Percentiles rank a stretch among this genome's conserved stretches.
Evolutionary conservation across 2,113 vertebrate genomes (phyloP).

Genomic region (Macrotus californicus): DNA sequence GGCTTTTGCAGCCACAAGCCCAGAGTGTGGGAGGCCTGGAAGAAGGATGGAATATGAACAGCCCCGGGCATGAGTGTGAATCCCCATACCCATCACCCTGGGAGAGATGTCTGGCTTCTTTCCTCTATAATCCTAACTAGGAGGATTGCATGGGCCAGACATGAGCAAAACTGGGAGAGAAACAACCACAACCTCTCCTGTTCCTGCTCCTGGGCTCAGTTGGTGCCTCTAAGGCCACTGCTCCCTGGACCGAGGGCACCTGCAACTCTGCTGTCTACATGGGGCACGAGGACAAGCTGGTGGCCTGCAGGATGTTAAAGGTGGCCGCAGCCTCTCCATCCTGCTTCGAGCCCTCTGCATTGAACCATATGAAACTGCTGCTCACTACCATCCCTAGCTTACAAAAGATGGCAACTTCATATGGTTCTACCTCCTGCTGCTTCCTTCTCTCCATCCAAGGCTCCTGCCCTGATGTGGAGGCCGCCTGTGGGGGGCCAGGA

Average conservation of each 20-base stretch:
- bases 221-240: background rate
- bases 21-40: background rate
- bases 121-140: background rate
- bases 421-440: background rate
- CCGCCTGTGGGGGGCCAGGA: background rate
- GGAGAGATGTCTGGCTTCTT: background rate
- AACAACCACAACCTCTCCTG: fast-evolving
- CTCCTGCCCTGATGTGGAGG: background rate
- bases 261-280: fast-evolving
- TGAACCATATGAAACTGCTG: fast-evolving
- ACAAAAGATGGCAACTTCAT: background rate
- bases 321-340: background rate
- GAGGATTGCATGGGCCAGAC: background rate
- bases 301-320: too few relatives aligned
- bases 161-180: background rate
- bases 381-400: background rate
- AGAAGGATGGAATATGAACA: background rate
- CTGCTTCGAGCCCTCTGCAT: background rate
- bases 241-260: background rate
- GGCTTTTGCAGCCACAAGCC: background rate
- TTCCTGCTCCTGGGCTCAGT: background rate
- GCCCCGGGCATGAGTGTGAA: background rate
- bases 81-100: too few relatives aligned
- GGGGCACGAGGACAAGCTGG: background rate
- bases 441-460: background rate